Evolutionary conservation across 2,797 vertebrate species (phyloP).

Genomic region (Euphonia xanthogaster): DNA sequence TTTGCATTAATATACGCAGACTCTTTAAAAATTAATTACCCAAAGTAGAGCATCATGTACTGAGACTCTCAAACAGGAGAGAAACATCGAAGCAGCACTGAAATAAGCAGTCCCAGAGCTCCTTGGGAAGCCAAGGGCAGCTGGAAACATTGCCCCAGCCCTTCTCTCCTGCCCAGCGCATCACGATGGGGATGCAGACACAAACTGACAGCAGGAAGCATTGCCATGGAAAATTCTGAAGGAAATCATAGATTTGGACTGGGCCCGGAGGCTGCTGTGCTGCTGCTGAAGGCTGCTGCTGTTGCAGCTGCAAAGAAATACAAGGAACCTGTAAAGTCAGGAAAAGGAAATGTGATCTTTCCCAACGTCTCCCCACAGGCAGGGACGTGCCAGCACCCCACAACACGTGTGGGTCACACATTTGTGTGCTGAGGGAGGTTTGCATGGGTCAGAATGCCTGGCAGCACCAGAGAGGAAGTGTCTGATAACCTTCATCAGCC

Average conservation of each 20-base stretch:
- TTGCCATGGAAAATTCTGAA: background rate
- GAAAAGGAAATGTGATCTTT: background rate
- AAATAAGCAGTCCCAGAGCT: background rate
- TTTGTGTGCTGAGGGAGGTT: background rate
- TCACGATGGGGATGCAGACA: background rate
- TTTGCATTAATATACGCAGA: slow-evolving; percentile 50
- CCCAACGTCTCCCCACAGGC: background rate
- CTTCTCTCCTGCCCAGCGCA: background rate
- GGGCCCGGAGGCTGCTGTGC: background rate
- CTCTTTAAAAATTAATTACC: slow-evolving; percentile 63
- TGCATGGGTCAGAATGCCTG: background rate
- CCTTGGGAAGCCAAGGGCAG: background rate
- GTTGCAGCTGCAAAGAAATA: background rate
- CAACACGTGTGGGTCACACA: fast-evolving
- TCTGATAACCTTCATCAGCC: background rate
- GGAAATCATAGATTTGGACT: background rate
- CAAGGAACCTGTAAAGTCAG: background rate
- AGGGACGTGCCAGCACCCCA: background rate
- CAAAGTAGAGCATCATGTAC: slow-evolving; percentile 49
- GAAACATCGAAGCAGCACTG: slow-evolving; percentile 1
- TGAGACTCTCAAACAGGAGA: slow-evolving; percentile 46
- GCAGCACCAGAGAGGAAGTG: background rate
- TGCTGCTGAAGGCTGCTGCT: background rate
- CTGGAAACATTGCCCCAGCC: background rate
- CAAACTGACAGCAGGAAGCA: background rate